These are phyloP conservation scores for Plagodis dolabraria DNA, from an alignment of 2,888 invertebrate genomes.

Conservation along the genomic window DNA sequence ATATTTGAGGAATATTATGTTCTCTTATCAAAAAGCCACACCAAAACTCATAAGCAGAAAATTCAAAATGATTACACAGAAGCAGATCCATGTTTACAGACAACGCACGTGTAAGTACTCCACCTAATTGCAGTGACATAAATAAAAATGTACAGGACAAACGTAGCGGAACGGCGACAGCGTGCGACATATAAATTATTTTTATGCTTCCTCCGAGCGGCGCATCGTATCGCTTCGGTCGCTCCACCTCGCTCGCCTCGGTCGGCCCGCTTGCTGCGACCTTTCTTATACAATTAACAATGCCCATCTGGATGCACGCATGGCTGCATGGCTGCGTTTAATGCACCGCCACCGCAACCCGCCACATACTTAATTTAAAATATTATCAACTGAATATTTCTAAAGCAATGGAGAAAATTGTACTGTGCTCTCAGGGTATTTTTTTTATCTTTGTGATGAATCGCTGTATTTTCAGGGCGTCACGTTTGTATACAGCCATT, in stretches of 20 bases:
- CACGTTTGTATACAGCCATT: slow-evolving; percentile 9
- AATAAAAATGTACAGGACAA: slow-evolving; percentile 30
- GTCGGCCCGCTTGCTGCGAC: slow-evolving; percentile 11
- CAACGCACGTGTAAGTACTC: slow-evolving; percentile 16
- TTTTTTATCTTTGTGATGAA: slow-evolving; percentile 26
- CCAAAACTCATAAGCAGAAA: background rate
- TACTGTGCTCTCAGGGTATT: slow-evolving; percentile 25
- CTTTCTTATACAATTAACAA: slow-evolving; percentile 50
- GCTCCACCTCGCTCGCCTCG: slow-evolving; percentile 38
- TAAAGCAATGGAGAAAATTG: slow-evolving; percentile 18
- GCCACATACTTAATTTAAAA: slow-evolving; percentile 30
- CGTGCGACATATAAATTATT: slow-evolving; percentile 57
- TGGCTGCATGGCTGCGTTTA: slow-evolving; percentile 26
- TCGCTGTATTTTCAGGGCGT: slow-evolving; percentile 1
- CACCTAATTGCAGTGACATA: slow-evolving; percentile 29
- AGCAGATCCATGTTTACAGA: slow-evolving; percentile 1
- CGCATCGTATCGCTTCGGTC: slow-evolving; percentile 36
- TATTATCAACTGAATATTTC: slow-evolving; percentile 35
- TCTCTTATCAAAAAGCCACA: background rate
- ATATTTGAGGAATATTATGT: slow-evolving; percentile 3
- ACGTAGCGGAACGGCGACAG: slow-evolving; percentile 35
- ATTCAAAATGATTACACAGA: background rate
- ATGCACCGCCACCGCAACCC: slow-evolving; percentile 22
- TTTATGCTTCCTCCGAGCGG: slow-evolving; percentile 54
- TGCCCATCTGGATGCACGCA: slow-evolving; percentile 39